Evolutionary conservation across 35 echinoderm and acorn worm genomes (phyloP).

Genomic region (Ophiothrix spiculata): DNA sequence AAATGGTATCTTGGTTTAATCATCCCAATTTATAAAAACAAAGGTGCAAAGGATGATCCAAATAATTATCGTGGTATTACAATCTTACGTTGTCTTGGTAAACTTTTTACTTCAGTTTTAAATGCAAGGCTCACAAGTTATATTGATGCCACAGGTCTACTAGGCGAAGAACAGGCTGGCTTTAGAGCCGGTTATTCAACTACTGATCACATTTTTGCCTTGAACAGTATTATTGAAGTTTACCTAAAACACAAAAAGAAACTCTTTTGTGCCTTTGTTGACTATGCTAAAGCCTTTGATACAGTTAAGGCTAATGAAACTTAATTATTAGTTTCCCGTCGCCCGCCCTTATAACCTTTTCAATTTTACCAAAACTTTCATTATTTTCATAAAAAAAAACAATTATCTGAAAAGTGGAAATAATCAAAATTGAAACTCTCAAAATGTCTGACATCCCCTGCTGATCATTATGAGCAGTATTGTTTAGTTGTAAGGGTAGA

Average conservation of each 20-base stretch:
- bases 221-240: slow-evolving; percentile 10
- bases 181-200: slow-evolving; percentile 15
- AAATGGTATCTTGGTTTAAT: slow-evolving; percentile 27
- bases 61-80: slow-evolving; percentile 45
- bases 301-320: no score
- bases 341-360: no score
- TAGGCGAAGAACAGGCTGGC: slow-evolving; percentile 32
- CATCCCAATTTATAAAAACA: slow-evolving; percentile 32
- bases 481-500: no score
- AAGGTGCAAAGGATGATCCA: slow-evolving; percentile 24
- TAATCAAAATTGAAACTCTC: no score
- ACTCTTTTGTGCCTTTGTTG: slow-evolving; percentile 8
- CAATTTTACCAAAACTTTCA: no score
- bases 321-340: no score
- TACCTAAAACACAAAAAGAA: background rate
- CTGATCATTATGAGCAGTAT: no score
- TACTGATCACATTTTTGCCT: slow-evolving; percentile 20
- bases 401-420: no score
- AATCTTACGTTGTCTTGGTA: slow-evolving; percentile 38
- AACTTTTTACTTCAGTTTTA: slow-evolving; percentile 27
- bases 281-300: slow-evolving; percentile 34
- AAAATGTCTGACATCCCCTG: no score
- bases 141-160: slow-evolving; percentile 9
- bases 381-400: no score
- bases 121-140: slow-evolving; percentile 6